These are phyloP conservation scores for Lymantria monacha DNA, from an alignment of 2,888 invertebrate genomes.

Conservation along the genomic window DNA sequence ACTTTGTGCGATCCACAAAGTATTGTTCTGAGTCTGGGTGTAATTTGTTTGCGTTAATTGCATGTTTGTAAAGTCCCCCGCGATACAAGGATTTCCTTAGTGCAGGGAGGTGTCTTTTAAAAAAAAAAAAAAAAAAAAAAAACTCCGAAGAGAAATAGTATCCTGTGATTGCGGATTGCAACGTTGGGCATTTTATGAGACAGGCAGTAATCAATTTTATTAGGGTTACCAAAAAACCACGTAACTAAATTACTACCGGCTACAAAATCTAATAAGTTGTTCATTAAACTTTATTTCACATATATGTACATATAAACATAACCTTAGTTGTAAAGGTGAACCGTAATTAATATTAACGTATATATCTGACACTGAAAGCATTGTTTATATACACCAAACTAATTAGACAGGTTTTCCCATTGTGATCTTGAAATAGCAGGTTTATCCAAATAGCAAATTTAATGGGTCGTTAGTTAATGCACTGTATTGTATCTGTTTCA, in stretches of 20 bases:
- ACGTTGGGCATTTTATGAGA: too few species aligned
- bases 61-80: too few species aligned
- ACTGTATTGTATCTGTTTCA: slow-evolving; percentile 4
- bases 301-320: background rate
- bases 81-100: too few species aligned
- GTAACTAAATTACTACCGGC: background rate
- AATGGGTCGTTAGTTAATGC: slow-evolving; percentile 36
- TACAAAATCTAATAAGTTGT: background rate
- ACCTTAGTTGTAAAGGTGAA: slow-evolving; percentile 14
- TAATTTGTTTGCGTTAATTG: too few species aligned
- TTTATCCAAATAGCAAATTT: slow-evolving; percentile 27
- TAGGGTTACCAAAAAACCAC: background rate
- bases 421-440: slow-evolving; percentile 33
- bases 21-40: too few species aligned
- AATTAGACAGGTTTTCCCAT: slow-evolving; percentile 25
- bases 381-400: slow-evolving; percentile 32
- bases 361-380: slow-evolving; percentile 20
- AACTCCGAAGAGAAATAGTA: too few species aligned
- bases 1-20: too few species aligned
- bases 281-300: slow-evolving; percentile 8
- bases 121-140: too few species aligned
- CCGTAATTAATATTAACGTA: slow-evolving; percentile 22
- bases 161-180: too few species aligned
- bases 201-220: slow-evolving; percentile 11
- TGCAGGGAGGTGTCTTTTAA: too few species aligned